Base-by-base conservation (phyloP, 2,113 vertebrate genomes). In the Sturnira hondurensis region DNA sequence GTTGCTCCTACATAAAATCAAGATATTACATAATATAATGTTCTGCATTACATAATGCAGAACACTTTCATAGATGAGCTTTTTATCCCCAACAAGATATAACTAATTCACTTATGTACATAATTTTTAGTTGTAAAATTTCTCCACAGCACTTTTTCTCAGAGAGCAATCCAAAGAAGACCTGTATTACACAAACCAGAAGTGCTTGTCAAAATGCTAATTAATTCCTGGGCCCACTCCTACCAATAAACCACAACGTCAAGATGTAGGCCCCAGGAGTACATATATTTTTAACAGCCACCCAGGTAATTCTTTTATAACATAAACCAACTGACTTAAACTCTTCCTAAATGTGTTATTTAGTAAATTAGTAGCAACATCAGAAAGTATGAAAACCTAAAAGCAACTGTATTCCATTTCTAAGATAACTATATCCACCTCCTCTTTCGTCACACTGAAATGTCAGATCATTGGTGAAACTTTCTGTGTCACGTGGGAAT, bases 61-160 rank as follows among this genome's bases (percentile, higher is more conserved):
- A 93, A 80, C 19, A 47, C 41, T 89, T 91, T 47, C 80, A 89
- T 24, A 96, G 7, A 12, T 58, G 16, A 56, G 36, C 10, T n/a
- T 71, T 86, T 71, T 47, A 41, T 33, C 16, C n/a, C 17, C n/a
- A 89, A 47, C 3, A 94, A 96, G 12, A 90, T 65, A 41, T 36
- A 90, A 86, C 6, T 71, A 91, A 93, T 73, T 89, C 58, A 94
- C 47, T 85, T 65, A 91, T 36, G 82, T 78, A 93, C 19, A 73
- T 71, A 78, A 80, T 78, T 74, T 86, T 89, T 33, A 83, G 15
- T 61, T 70, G n/a, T 12, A 68, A 13, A 71, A 70, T 80, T 85
- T 91, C 28, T 80, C 50, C 76, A 91, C 17, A 56, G 47, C 22
- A 91, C 20, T 81, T 87, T 95, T 96, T 92, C 45, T 76, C 47